Base-by-base conservation (phyloP, 2,888 invertebrate genomes). In the Nephrotoma appendiculata region DNA sequence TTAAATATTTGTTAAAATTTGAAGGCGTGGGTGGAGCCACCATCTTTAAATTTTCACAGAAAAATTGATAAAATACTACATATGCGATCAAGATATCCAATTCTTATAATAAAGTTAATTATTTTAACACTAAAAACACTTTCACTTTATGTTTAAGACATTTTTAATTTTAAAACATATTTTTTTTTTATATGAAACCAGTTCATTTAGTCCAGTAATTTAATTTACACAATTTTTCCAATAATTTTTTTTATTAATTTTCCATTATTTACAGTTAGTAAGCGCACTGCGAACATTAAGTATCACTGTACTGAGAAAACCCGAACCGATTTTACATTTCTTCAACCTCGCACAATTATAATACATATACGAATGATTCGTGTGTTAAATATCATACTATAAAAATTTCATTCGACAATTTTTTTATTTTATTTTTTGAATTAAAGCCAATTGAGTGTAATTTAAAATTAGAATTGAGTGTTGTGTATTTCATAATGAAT, bases 381-480 rank as follows among this genome's bases (percentile, higher is more conserved):
- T 86, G 15, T 45, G 19, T 42, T 86, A 86, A 41, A 48, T 41
- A 41, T 41, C 31, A 86, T 12, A 41, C 52, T 45, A 45, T 52
- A 57, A 86, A 41, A 86, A 12, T 45, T 41, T 57, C 57, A 86
- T 57, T 41, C 57, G 52, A 86, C 43, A 71, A 71, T 71, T 71
- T 71, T 41, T 83, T 83, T n/a, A 12, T 43, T 83, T 11, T 83
- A 12, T 83, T 41, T 86, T 86, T 88, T 88, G 87, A 88, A 88
- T 88, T 88, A 87, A 87, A 87, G 88, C 88, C 88, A 88, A 88
- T 88, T 88, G 88, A 87, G 52, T 87, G 87, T 86, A 88, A 88
- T 88, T 88, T 87, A 88, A 88, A 88, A 88, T 87, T 71, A 71
- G 71, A 71, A 71, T 71, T 71, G 71, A 71, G 71, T 87, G 87